Evolutionary conservation across 2,797 vertebrate genomes (phyloP).

Genomic region (Enteromius anoplus): DNA sequence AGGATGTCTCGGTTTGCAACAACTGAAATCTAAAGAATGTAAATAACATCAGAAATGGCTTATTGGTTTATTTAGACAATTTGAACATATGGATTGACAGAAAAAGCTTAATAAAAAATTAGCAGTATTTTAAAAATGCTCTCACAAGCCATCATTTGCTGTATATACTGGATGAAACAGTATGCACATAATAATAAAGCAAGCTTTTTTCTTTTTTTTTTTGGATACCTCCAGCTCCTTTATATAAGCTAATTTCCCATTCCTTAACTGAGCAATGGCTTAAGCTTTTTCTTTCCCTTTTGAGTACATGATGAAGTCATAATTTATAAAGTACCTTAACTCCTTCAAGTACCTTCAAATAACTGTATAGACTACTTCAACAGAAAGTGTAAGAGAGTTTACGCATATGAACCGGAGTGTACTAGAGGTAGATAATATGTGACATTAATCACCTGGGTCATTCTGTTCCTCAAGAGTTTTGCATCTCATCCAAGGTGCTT

Average conservation of each 20-base stretch:
- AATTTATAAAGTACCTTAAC: neutral
- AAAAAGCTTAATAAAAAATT: neutral
- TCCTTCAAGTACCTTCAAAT: no score
- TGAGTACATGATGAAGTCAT: neutral
- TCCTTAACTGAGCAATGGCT: neutral
- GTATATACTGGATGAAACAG: neutral
- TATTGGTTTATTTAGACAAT: neutral
- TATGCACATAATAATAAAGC: neutral
- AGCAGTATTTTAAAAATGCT: neutral
- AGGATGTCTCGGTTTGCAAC: neutral
- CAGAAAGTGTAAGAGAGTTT: neutral
- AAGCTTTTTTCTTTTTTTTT: no score
- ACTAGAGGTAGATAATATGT: neutral
- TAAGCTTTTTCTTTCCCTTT: neutral
- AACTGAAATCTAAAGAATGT: neutral
- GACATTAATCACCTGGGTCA: neutral
- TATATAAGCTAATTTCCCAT: neutral
- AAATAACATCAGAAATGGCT: neutral
- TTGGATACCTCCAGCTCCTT: neutral
- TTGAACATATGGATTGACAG: neutral
- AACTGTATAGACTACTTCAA: neutral
- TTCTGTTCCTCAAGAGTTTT: conserved; percentile 8
- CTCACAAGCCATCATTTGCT: neutral
- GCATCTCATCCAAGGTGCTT: neutral
- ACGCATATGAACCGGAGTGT: no score